These are phyloP conservation scores for Etheostoma cragini DNA, from an alignment of 2,113 vertebrate species.

Conservation along the genomic window DNA sequence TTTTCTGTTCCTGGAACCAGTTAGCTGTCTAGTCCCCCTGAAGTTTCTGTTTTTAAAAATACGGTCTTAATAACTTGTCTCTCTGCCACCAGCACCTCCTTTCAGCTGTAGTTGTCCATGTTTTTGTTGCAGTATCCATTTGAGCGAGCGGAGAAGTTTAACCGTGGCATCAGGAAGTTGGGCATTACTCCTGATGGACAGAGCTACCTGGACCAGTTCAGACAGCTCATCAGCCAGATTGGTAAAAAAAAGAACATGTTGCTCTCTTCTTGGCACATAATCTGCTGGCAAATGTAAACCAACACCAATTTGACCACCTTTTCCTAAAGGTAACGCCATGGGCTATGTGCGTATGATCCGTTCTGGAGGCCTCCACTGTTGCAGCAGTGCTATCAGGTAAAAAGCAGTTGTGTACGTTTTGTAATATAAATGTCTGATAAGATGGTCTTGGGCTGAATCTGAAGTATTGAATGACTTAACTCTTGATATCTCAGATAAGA, in stretches of 20 bases:
- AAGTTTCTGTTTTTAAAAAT: background rate
- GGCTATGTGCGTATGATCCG: constrained; percentile 99
- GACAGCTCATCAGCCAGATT: constrained; percentile 99
- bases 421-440: background rate
- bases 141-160: constrained; percentile 98
- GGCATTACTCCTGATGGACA: constrained; percentile 97
- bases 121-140: constrained; percentile 91
- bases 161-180: constrained; percentile 97
- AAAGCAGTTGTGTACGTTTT: background rate
- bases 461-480: too few relatives aligned
- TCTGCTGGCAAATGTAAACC: background rate
- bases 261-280: background rate
- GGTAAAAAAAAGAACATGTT: constrained; percentile 79
- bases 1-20: constrained; percentile 8
- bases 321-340: constrained; percentile 93
- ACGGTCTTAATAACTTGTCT: background rate
- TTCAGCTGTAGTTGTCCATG: background rate
- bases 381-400: constrained; percentile 98
- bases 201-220: constrained; percentile 98
- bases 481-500: too few relatives aligned
- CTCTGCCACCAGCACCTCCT: background rate
- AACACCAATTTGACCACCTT: background rate
- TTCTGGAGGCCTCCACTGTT: constrained; percentile 97
- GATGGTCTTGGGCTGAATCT: background rate
- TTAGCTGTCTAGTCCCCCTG: background rate